Conservation (phyloP, 2,797 vertebrate genomes). For the Esox lucius region DNA sequence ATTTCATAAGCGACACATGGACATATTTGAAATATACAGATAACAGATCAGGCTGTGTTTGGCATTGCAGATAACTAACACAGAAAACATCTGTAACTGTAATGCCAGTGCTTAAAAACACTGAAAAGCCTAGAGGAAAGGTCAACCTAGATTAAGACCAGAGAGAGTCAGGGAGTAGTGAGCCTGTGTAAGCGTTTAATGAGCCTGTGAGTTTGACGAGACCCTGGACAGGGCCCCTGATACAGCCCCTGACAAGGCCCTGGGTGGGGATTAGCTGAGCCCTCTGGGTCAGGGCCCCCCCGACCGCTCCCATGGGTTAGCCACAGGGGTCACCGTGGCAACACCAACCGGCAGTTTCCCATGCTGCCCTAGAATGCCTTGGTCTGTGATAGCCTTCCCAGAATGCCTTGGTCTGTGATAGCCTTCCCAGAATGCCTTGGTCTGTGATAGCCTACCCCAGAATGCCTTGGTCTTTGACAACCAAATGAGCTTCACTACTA, state of each 20-base stretch:
- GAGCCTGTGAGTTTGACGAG: constrained; percentile 16
- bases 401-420: neutral
- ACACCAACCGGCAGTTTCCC: constrained; percentile 37
- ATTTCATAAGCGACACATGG: no score
- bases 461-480: neutral
- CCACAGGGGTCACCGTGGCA: constrained; percentile 32
- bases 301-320: constrained; percentile 7
- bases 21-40: no score
- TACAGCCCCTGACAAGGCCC: constrained; percentile 7
- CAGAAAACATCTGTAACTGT: no score
- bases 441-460: neutral
- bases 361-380: constrained; percentile 8
- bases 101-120: no score
- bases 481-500: neutral
- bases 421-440: neutral
- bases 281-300: constrained; percentile 6
- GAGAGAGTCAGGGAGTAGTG: neutral
- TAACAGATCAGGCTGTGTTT: no score
- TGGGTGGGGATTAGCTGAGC: constrained; percentile 7
- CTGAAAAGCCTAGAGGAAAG: neutral
- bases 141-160: neutral
- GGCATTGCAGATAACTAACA: no score
- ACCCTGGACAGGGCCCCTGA: neutral
- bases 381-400: neutral
- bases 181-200: constrained; percentile 30